These are phyloP conservation scores for Bryconaethiops microstoma DNA, from an alignment of 2,797 vertebrate genomes.

Conservation along the genomic window DNA sequence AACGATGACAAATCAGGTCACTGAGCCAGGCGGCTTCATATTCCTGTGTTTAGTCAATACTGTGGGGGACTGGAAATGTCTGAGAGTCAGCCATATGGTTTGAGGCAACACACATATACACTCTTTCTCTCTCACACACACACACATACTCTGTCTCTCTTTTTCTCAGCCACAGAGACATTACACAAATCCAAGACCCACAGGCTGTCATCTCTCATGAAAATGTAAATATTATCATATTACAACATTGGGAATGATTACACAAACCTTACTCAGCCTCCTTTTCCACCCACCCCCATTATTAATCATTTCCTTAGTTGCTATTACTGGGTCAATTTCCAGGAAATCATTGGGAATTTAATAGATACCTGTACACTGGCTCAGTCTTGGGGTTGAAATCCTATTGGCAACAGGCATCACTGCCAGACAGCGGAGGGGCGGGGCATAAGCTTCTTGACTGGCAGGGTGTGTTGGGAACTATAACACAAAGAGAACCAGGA, in stretches of 20 bases:
- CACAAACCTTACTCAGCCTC: conserved; percentile 60
- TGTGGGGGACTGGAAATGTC: conserved; percentile 62
- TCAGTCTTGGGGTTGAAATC: neutral
- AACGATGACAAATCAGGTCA: conserved; percentile 46
- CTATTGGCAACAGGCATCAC: neutral
- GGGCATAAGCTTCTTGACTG: conserved; percentile 49
- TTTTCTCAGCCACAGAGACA: conserved; percentile 62
- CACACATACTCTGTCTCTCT: conserved; percentile 51
- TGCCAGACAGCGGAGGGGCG: conserved; percentile 66
- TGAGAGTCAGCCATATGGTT: conserved; percentile 61
- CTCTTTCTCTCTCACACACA: conserved; percentile 54
- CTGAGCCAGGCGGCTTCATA: conserved; percentile 35
- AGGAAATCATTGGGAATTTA: conserved; percentile 63
- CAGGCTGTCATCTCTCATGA: conserved; percentile 64
- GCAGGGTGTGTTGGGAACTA: neutral
- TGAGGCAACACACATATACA: conserved; percentile 29
- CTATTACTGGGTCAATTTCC: conserved; percentile 62
- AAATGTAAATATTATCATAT: conserved; percentile 74
- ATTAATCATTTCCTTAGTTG: conserved; percentile 76
- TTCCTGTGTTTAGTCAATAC: conserved; percentile 51
- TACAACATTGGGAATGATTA: conserved; percentile 65
- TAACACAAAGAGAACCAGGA: neutral
- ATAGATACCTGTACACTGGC: conserved; percentile 49
- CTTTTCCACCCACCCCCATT: conserved; percentile 58
- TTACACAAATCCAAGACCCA: conserved; percentile 71